Conservation (phyloP, 2,113 vertebrate genomes). For the Nesoenas mayeri region DNA sequence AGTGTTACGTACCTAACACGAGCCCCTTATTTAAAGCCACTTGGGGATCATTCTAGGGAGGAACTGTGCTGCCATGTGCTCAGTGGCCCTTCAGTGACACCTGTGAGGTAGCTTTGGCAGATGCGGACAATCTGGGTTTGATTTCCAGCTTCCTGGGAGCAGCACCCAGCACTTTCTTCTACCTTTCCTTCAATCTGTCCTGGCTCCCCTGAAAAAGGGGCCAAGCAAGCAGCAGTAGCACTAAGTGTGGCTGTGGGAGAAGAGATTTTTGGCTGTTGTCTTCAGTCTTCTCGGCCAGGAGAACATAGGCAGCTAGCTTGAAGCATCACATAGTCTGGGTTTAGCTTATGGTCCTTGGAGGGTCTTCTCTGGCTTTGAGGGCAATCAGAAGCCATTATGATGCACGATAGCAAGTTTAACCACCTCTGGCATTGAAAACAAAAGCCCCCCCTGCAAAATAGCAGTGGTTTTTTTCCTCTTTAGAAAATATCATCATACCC, state of each 20-base stretch:
- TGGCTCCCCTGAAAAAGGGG: background rate
- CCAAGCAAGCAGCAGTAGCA: background rate
- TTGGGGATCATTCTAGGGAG: background rate
- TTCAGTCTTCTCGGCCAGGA: background rate
- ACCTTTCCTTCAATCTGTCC: background rate
- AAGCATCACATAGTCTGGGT: accelerated
- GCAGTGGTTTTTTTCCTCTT: background rate
- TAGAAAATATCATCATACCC: background rate
- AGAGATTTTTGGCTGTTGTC: background rate
- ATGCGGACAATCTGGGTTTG: background rate
- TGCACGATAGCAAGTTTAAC: background rate
- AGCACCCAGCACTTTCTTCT: background rate
- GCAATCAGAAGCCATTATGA: accelerated
- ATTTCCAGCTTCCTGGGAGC: background rate
- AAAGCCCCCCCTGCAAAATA: accelerated
- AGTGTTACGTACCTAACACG: background rate
- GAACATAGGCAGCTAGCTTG: background rate
- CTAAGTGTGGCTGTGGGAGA: background rate
- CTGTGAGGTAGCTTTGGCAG: background rate
- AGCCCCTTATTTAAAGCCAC: background rate
- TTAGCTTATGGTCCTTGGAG: background rate
- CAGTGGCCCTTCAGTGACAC: background rate
- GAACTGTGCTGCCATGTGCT: background rate
- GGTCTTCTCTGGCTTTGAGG: background rate
- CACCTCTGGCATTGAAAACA: background rate